Evolutionary conservation across 1,140 invertebrate species (phyloP).

Genomic region (Leptinotarsa defecta): DNA sequence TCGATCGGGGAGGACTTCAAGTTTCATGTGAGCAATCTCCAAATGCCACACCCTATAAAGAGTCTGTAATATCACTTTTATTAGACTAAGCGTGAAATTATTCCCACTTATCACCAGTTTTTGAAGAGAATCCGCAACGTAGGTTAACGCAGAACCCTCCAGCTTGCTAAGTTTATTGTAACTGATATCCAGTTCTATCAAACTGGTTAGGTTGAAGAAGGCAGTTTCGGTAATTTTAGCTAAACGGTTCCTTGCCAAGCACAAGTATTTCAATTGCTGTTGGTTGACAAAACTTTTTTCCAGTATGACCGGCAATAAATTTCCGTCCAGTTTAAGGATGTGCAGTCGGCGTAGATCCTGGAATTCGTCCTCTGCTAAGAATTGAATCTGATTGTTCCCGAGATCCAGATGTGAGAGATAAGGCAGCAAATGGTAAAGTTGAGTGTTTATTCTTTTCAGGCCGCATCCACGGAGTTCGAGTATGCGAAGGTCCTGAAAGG

Average conservation of each 20-base stretch:
- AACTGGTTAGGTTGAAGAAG: slow-evolving; percentile 69
- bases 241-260: slow-evolving; percentile 72
- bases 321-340: slow-evolving; percentile 73
- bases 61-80: slow-evolving; percentile 61
- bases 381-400: slow-evolving; percentile 77
- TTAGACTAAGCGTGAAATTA: slow-evolving; percentile 53
- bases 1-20: slow-evolving; percentile 60
- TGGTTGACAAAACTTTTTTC: slow-evolving; percentile 74
- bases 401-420: slow-evolving; percentile 73
- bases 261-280: slow-evolving; percentile 62
- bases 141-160: slow-evolving; percentile 64
- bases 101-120: slow-evolving; percentile 73
- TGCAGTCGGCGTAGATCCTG: slow-evolving; percentile 69
- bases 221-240: slow-evolving; percentile 71
- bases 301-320: slow-evolving; percentile 74
- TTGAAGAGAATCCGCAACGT: slow-evolving; percentile 64
- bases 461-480: slow-evolving; percentile 72
- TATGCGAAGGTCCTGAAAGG: slow-evolving; percentile 66
- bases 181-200: slow-evolving; percentile 71
- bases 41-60: slow-evolving; percentile 63
- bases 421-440: slow-evolving; percentile 74
- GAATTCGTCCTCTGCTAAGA: slow-evolving; percentile 75
- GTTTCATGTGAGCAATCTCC: slow-evolving; percentile 63
- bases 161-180: slow-evolving; percentile 74
- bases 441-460: slow-evolving; percentile 73